Percentiles rank a stretch among this genome's conserved stretches.
phyloP scores from a whole-genome alignment of 2,888 invertebrate genomes.

The Heterodera filipjevi region DNA sequence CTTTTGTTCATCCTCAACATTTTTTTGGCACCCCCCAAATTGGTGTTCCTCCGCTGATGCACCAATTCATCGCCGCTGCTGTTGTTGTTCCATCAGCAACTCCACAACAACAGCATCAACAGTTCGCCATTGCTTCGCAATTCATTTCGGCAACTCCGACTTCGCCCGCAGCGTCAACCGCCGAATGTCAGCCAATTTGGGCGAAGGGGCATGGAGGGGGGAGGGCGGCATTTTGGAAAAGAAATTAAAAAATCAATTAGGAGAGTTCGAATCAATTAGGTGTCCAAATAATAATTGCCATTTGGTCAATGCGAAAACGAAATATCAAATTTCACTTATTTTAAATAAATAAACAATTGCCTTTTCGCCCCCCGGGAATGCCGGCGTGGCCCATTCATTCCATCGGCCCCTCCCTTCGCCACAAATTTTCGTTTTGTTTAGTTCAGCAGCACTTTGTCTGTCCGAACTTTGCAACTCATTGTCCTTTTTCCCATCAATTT shows the following conservation, averaged over 20 bases:
- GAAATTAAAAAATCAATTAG: not conserved
- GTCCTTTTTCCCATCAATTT: not conserved
- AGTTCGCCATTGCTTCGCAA: not conserved
- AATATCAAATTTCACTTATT: no score
- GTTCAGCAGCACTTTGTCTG: conserved; percentile 7
- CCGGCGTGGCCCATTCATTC: no score
- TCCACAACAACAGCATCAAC: not conserved
- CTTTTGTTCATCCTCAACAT: not conserved
- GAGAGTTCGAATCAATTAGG: no score
- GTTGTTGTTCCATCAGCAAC: not conserved
- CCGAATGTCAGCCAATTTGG: not conserved
- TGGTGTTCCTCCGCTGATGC: not conserved
- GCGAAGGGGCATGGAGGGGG: not conserved
- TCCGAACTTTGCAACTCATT: not conserved
- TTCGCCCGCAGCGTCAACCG: not conserved
- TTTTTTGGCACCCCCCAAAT: not conserved
- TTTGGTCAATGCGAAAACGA: no score
- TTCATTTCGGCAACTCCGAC: not conserved
- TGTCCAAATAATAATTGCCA: no score
- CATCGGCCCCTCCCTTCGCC: not conserved
- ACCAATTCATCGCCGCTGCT: not conserved
- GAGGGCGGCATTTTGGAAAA: not conserved
- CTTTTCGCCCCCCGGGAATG: no score
- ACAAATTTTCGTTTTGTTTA: not conserved
- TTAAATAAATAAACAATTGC: not conserved